Evolutionary conservation across 30 jellyfish, hydroid and myxozoan species (phyloP).

Genomic region (Nemopilema nomurai): DNA sequence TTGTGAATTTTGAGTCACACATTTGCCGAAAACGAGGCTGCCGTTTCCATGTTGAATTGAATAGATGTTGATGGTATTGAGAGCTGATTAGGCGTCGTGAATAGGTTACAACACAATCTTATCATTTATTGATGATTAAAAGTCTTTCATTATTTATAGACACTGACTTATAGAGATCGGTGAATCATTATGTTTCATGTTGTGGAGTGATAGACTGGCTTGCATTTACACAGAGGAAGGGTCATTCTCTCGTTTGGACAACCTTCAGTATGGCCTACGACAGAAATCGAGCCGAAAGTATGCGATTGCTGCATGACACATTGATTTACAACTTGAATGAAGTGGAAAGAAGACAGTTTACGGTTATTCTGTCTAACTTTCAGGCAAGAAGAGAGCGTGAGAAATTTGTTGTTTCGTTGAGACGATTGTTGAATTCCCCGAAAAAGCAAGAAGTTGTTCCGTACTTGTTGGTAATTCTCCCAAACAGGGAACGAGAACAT

Average conservation of each 20-base stretch:
- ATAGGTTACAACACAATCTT: background rate
- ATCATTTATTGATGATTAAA: constrained; percentile 25
- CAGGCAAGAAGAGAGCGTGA: constrained; percentile 48
- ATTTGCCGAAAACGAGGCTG: background rate
- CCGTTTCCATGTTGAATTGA: background rate
- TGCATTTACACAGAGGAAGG: background rate
- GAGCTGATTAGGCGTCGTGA: background rate
- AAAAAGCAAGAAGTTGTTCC: constrained; percentile 73
- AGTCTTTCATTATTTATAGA: constrained; percentile 7
- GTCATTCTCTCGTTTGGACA: background rate
- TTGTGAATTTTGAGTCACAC: too few relatives aligned
- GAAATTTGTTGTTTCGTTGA: constrained; percentile 50
- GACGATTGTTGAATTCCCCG: constrained; percentile 52
- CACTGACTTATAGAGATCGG: background rate
- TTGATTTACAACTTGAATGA: constrained; percentile 36
- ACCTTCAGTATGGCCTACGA: constrained; percentile 73
- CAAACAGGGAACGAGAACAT: constrained; percentile 62
- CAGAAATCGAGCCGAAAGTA: constrained; percentile 45
- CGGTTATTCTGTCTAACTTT: constrained; percentile 32
- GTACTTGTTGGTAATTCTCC: constrained; percentile 49
- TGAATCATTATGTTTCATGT: background rate
- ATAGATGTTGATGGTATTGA: background rate
- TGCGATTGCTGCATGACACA: constrained; percentile 60
- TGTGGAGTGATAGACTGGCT: background rate
- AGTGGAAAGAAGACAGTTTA: constrained; percentile 47